Conservation (phyloP, 2,888 invertebrate species). For the Diadromus collaris region DNA sequence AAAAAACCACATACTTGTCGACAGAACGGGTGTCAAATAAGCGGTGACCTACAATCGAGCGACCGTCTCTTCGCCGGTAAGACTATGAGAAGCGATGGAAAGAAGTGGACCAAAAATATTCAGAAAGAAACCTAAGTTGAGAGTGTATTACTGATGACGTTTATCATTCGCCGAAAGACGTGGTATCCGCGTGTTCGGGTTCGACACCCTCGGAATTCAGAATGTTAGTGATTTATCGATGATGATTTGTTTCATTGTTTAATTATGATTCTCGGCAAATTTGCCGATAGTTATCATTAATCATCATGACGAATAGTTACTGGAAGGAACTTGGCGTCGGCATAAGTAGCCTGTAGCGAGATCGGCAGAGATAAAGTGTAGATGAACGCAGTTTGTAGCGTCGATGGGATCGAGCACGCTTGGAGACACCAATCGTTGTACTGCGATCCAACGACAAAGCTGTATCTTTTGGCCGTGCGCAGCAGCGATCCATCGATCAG, state of each 20-base stretch:
- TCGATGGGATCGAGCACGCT: not conserved
- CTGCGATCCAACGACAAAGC: not conserved
- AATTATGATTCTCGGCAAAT: no score
- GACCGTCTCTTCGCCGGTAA: not conserved
- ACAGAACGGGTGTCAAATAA: not conserved
- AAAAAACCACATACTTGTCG: not conserved
- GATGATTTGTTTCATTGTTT: no score
- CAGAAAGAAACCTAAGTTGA: constrained; percentile 1
- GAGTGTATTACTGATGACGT: not conserved
- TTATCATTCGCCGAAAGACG: not conserved
- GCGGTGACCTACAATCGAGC: constrained; percentile 10
- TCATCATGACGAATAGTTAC: not conserved
- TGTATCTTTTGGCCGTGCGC: not conserved
- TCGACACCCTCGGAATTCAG: not conserved
- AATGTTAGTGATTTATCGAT: no score
- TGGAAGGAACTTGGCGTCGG: not conserved
- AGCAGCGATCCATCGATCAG: not conserved
- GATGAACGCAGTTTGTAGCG: not conserved
- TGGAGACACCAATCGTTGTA: not conserved
- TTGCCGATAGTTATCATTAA: not conserved
- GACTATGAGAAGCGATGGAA: not conserved
- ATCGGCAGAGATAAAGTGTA: not conserved
- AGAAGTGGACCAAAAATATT: not conserved
- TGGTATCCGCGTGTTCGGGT: not conserved
- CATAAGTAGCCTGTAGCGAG: not conserved